These are phyloP conservation scores for Liasis olivaceus DNA, from an alignment of 2,797 vertebrate genomes.

Conservation along the genomic window DNA sequence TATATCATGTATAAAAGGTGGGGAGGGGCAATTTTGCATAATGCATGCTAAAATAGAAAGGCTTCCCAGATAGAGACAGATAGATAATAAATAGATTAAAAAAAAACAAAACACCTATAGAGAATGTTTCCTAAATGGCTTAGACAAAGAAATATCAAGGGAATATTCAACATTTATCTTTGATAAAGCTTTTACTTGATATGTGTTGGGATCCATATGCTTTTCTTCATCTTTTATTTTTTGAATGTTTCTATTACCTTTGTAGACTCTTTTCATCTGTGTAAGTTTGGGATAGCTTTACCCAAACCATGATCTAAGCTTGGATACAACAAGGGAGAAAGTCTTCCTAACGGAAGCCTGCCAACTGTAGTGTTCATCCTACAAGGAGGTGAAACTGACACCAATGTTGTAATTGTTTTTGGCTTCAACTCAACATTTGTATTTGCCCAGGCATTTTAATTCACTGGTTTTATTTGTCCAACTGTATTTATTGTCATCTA, in stretches of 20 bases:
- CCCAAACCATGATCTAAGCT: neutral
- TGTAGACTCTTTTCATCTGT: neutral
- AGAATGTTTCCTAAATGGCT: neutral
- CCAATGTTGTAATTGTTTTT: neutral
- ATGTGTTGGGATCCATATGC: neutral
- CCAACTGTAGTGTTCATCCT: neutral
- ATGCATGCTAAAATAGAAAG: neutral
- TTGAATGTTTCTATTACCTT: neutral
- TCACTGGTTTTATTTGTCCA: neutral
- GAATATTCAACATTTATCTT: neutral
- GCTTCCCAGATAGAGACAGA: neutral
- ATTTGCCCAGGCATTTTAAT: neutral
- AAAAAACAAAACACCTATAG: neutral
- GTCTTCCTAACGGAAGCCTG: neutral
- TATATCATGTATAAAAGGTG: neutral
- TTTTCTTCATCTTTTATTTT: neutral
- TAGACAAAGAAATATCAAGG: neutral
- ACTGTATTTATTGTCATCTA: neutral
- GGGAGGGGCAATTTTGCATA: neutral
- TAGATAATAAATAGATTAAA: no score
- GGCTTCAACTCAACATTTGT: neutral
- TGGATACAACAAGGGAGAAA: neutral
- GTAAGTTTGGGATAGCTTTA: neutral
- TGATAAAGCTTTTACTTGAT: neutral
- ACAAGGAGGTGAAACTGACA: neutral